Base-by-base conservation (phyloP, 1,140 invertebrate genomes). In the Leptopilina clavipes region DNA sequence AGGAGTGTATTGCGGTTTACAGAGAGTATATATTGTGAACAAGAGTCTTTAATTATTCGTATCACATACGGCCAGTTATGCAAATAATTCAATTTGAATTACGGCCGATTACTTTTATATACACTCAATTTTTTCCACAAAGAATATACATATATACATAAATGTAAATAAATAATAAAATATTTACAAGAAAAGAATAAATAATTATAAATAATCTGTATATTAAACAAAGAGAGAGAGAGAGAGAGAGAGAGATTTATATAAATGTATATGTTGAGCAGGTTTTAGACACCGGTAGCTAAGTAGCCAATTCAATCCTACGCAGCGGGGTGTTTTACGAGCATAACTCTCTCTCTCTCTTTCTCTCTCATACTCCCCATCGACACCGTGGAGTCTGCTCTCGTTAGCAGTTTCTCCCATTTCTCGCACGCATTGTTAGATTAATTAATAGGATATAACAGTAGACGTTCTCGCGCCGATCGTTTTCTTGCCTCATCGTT, bases 51-150 rank as follows among this genome's bases (percentile, higher is more conserved):
- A 80, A 82, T 80, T 77, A 78, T 76, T 70, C 40, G 71, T 17
- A 59, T 25, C 14, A 3, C 43, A n/a, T 44, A 22, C 12, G 19
- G 10, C 44, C 59, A 81, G 82, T 81, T 85, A 85, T 85, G 85
- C 84, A 81, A 86, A 86, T 86, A 86, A 86, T 83, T 84, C 37
- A 85, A 86, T 86, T 84, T 78, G 77, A 85, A 82, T 85, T 79
- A 81, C 75, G 31, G 75, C 54, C 37, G 56, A 74, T 79, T 81
- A 79, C 81, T 81, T 76, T 81, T 83, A n/a, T n/a, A 31, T 31
- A 2, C 25, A 31, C 25, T 31, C 25, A n/a, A n/a, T n/a, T n/a
- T n/a, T n/a, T n/a, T n/a, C n/a, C n/a, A n/a, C n/a, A n/a, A n/a
- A n/a, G 25, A 31, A 31, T 31, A 31, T 31, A 31, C 25, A 31